Base-by-base conservation (phyloP, 2,888 invertebrate genomes). In the Meghimatium bilineatum region DNA sequence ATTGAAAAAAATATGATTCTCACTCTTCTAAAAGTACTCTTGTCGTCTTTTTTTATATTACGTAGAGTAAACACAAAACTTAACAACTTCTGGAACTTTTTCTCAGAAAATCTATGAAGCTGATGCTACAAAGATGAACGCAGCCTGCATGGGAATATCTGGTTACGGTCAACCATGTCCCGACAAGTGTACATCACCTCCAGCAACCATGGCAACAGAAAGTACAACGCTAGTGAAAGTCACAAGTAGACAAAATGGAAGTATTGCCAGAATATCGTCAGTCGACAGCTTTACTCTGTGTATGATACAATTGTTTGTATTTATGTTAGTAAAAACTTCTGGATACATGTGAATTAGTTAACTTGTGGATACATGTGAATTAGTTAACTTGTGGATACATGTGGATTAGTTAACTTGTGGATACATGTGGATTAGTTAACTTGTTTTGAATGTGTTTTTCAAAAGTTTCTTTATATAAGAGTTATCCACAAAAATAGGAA, bases 71-170 rank as follows among this genome's bases (percentile, higher is more conserved):
- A n/a, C n/a, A n/a, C n/a, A n/a, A n/a, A n/a, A n/a, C n/a, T n/a
- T n/a, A n/a, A 44, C 44, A 44, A 8, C 5, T 44, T 44, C 44
- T 44, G 12, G 12, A 44, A 44, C 44, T 44, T 12, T 44, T 56
- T 20, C 56, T 17, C 77, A 79, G 79, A 79, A 79, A 44, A 20
- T 67, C 29, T 79, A 79, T 26, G 79, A 79, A 44, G 38, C 17
- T 29, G 44, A 79, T 49, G n/a, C n/a, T 12, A 67, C 26, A 20
- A 49, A n/a, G n/a, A 79, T 67, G 79, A 49, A 79, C 66, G 17
- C 44, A 8, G 79, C 79, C n/a, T 79, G 79, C 32, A n/a, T 6
- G 20, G 79, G 79, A 14, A 34, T 79, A 17, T 29, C 66, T 0
- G 66, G 49, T 2, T 79, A 79, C 32, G 49, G 66, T 6, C 49